These are phyloP conservation scores for Gambusia affinis DNA, from an alignment of 2,113 vertebrate species.

Conservation along the genomic window DNA sequence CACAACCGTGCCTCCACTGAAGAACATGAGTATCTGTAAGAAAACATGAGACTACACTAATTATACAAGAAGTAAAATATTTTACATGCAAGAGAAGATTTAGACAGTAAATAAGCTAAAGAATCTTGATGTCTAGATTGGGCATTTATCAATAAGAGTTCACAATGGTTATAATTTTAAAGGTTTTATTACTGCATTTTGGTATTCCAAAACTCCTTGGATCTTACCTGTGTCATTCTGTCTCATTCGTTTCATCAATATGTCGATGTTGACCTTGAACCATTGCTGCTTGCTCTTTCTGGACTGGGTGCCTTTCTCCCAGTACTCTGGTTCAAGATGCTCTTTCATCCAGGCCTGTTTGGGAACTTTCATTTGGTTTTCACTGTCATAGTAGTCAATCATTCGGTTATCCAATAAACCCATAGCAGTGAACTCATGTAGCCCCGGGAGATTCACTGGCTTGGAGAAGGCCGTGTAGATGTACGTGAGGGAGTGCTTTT, in stretches of 20 bases:
- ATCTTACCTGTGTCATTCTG: constrained; percentile 50
- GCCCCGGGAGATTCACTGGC: neutral
- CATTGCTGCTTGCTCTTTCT: constrained; percentile 70
- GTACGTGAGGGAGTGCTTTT: constrained; percentile 62
- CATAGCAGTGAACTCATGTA: constrained; percentile 72
- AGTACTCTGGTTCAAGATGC: constrained; percentile 30
- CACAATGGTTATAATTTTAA: neutral
- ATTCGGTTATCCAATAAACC: constrained; percentile 61
- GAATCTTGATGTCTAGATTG: neutral
- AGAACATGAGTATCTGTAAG: constrained; percentile 56
- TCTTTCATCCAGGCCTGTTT: constrained; percentile 64
- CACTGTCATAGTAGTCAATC: constrained; percentile 76
- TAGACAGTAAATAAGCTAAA: too few species aligned
- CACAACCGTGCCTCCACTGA: constrained; percentile 72
- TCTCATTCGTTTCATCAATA: constrained; percentile 51
- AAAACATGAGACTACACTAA: neutral
- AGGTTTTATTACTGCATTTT: neutral
- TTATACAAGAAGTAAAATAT: too few species aligned
- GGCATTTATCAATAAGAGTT: too few species aligned
- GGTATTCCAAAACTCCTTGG: too few species aligned
- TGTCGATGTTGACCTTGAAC: constrained; percentile 74
- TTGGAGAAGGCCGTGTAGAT: constrained; percentile 73
- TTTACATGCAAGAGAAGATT: too few species aligned
- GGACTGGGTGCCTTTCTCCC: constrained; percentile 64
- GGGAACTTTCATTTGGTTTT: constrained; percentile 10